phyloP scores from a whole-genome alignment of 1,140 invertebrate genomes.

The Trichomalopsis sarcophagae region DNA sequence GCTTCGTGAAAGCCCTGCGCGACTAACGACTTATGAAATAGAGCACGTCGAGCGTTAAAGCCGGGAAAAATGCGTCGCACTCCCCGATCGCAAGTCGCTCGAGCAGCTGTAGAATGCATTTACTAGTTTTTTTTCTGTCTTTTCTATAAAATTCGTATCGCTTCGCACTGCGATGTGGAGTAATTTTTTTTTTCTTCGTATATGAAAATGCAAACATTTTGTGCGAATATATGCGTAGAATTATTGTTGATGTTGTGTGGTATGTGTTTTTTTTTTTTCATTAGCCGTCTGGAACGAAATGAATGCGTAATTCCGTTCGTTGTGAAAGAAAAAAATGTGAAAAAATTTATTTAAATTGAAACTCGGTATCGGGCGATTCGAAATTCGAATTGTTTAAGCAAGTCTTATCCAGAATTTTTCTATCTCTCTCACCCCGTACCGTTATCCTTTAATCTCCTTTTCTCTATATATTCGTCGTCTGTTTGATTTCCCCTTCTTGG shows the following conservation, averaged over 20 bases:
- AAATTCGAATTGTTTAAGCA: conserved; percentile 1
- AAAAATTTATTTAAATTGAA: no score
- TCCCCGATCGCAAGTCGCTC: neutral
- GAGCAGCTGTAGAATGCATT: conserved; percentile 2
- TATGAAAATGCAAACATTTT: neutral
- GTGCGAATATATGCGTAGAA: neutral
- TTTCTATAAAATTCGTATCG: neutral
- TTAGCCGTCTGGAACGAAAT: no score
- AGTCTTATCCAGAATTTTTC: neutral
- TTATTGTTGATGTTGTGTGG: neutral
- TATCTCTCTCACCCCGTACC: no score
- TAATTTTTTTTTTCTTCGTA: neutral
- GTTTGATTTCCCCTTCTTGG: neutral
- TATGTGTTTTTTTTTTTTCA: neutral
- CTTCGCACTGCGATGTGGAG: neutral
- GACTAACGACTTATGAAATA: conserved; percentile 13
- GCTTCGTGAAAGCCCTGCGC: neutral
- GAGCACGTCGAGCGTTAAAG: neutral
- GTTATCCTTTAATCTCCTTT: neutral
- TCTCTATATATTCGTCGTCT: neutral
- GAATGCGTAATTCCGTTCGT: no score
- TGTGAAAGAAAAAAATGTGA: no score
- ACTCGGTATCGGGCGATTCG: neutral
- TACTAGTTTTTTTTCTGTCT: neutral
- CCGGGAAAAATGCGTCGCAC: conserved; percentile 3